Evolutionary conservation across 2,888 invertebrate genomes (phyloP).

Genomic region (Apoderus coryli): DNA sequence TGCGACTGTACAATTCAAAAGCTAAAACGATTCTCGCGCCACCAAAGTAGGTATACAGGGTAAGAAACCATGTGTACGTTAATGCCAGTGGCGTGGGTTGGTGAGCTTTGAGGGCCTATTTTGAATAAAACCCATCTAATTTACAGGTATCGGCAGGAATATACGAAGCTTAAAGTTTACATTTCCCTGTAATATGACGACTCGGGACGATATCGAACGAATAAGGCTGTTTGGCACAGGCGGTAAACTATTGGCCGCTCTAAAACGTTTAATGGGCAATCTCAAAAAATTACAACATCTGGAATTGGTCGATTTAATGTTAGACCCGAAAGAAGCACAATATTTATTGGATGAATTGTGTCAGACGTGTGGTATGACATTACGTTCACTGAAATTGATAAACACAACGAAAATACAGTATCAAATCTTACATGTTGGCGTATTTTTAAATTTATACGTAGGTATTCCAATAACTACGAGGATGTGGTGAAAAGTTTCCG

Average conservation of each 20-base stretch:
- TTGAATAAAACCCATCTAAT: too few species aligned
- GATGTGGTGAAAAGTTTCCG: constrained; percentile 1
- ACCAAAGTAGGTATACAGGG: too few species aligned
- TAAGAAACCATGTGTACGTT: too few species aligned
- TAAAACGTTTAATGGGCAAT: constrained; percentile 50
- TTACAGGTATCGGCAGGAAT: constrained; percentile 41
- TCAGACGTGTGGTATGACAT: constrained; percentile 44
- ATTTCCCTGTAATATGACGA: constrained; percentile 61
- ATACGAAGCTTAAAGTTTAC: constrained; percentile 50
- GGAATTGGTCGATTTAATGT: constrained; percentile 57
- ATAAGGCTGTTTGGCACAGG: constrained; percentile 56
- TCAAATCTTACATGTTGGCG: constrained; percentile 57
- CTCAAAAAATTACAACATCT: constrained; percentile 46
- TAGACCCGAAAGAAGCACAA: constrained; percentile 55
- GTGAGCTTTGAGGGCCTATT: too few species aligned
- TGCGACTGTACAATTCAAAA: too few species aligned
- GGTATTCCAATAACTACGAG: constrained; percentile 11
- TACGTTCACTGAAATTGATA: constrained; percentile 49
- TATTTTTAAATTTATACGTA: constrained; percentile 59
- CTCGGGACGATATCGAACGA: constrained; percentile 43
- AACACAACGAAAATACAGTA: constrained; percentile 58
- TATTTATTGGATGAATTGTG: constrained; percentile 60
- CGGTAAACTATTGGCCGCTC: constrained; percentile 42
- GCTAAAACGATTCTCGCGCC: too few species aligned
- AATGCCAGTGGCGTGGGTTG: too few species aligned